Conservation (phyloP, 2,888 invertebrate species). For the Pristionchus japonicus region DNA sequence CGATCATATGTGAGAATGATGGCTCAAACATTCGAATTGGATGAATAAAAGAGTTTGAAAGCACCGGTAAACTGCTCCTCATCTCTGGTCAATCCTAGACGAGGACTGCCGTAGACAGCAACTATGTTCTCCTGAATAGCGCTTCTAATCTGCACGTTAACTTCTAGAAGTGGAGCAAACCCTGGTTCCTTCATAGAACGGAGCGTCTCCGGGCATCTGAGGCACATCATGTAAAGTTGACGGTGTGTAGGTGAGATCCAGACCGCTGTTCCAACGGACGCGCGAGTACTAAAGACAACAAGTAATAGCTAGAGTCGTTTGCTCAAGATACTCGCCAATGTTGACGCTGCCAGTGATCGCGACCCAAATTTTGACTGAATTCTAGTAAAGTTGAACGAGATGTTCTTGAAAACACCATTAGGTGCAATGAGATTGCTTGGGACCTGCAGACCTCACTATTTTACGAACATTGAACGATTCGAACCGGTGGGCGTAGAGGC, state of each 20-base stretch:
- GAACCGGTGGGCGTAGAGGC: not conserved
- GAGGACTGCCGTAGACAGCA: not conserved
- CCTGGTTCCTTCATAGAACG: constrained; percentile 56
- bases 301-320: not conserved
- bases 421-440: not conserved
- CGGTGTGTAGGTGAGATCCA: constrained; percentile 49
- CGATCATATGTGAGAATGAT: constrained; percentile 88
- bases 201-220: constrained; percentile 60
- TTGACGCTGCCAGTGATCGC: not conserved
- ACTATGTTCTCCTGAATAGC: not conserved
- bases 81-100: not conserved
- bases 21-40: too few species aligned
- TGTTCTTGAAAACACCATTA: not conserved
- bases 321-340: not conserved
- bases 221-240: constrained; percentile 48
- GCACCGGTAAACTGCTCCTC: constrained; percentile 34
- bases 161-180: not conserved
- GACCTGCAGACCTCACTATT: not conserved
- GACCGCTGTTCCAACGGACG: constrained; percentile 56
- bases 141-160: too few species aligned
- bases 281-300: constrained; percentile 52
- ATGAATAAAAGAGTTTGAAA: too few species aligned
- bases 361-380: not conserved
- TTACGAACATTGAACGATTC: not conserved
- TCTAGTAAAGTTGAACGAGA: not conserved